Evolutionary conservation across 2,113 vertebrate genomes (phyloP), one percentile per base, ranked within the genome.

Genomic region (Cinclus mexicanus): DNA sequence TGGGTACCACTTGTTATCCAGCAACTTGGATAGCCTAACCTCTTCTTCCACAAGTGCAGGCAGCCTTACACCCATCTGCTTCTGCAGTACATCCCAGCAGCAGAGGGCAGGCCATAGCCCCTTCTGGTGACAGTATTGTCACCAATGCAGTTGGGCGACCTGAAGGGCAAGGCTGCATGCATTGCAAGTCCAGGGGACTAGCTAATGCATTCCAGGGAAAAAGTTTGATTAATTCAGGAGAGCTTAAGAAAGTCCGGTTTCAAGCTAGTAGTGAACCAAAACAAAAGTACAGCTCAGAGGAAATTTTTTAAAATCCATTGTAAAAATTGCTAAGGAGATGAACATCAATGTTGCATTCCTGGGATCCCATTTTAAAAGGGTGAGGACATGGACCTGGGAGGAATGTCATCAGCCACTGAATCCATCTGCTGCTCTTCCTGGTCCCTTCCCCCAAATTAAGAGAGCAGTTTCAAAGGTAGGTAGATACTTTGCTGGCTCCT

Each of bases 281-380:
- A 50, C 57, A 24, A 77, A 61, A 87, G 37, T 1, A 3, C 14
- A 63, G 21, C 21, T 94, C 33, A 37, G 28, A 56, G 21, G 31
- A 71, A 50, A 25, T 15, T 22, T 26, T 22, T 28, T 2, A 16
- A 76, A 60, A 61, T 12, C 5, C 8, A 9, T 49, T 0, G 0
- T 44, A 75, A 49, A 90, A 79, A 50, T 25, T 35, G 20, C 39
- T 52, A 72, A 69, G 63, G 60, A 92, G 56, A 72, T 67, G 0
- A 75, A 33, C 10, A 35, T 59, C 29, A 31, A 0, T 39, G 37
- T 42, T 67, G 15, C 33, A 50, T 80, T 83, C 53, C n/a, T 61
- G 19, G 57, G 78, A 75, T 87, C 25, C 5, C 7, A 21, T 61
- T 86, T 86, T 87, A 47, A 65, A 82, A 53, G 8, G 8, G 4